A percentile compares a stretch with the other conserved stretches of the same genome.
Evolutionary conservation across 92 coral and sea anemone genomes (phyloP).

Genomic region (Palythoa heliodiscus): DNA sequence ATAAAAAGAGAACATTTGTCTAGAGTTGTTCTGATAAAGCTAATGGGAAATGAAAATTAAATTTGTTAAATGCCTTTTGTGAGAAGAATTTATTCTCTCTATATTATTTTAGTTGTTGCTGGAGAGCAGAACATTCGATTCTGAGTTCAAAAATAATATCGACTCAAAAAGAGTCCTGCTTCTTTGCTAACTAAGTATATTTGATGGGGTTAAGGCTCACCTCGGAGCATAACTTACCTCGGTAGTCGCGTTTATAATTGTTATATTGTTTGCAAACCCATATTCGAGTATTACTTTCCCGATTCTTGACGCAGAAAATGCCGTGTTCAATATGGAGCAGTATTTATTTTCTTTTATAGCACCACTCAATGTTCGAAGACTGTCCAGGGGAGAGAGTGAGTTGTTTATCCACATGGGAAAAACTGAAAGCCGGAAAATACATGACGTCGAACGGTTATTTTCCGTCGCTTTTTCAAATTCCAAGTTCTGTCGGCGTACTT

Average conservation of each 20-base stretch:
- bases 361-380: not conserved
- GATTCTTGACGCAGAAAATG: constrained; percentile 5
- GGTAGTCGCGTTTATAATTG: constrained; percentile 7
- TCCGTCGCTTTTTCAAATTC: not conserved
- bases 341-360: not conserved
- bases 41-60: no score
- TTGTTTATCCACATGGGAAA: constrained; percentile 33
- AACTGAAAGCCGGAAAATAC: constrained; percentile 1
- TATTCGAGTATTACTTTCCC: constrained; percentile 27
- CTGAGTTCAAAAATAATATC: no score
- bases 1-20: not conserved
- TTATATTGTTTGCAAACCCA: constrained; percentile 1
- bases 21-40: no score
- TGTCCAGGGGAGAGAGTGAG: constrained; percentile 28
- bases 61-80: no score
- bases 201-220: not conserved
- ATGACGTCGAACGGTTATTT: not conserved
- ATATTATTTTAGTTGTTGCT: no score
- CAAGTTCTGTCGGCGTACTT: constrained; percentile 21
- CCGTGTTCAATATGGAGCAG: constrained; percentile 18
- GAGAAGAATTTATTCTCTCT: no score
- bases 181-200: not conserved
- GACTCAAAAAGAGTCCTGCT: not conserved
- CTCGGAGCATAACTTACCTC: not conserved
- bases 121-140: no score